Percentiles rank a stretch among this genome's conserved stretches.
phyloP scores from a whole-genome alignment of 1,140 invertebrate species.

The Leptopilina boulardi region DNA sequence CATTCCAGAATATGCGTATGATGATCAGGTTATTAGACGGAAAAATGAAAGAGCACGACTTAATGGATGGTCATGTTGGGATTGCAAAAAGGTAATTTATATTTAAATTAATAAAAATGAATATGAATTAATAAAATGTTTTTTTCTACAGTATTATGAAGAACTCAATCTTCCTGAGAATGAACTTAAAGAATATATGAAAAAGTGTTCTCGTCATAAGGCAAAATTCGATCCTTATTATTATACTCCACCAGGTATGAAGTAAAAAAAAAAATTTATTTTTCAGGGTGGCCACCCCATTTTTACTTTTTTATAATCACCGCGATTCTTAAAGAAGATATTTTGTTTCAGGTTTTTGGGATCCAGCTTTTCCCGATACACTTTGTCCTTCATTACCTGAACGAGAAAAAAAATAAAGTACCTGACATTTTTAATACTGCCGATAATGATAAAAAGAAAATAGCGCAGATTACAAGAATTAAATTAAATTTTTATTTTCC shows the following conservation, averaged over 20 bases:
- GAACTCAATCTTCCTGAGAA: constrained; percentile 62
- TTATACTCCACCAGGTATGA: constrained; percentile 69
- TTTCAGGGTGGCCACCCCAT: no score
- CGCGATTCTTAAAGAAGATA: neutral
- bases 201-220: constrained; percentile 75
- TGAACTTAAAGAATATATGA: constrained; percentile 66
- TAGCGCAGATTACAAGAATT: no score
- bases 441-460: no score
- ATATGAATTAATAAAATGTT: constrained; percentile 4
- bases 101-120: constrained; percentile 32
- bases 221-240: constrained; percentile 65
- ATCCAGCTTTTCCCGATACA: constrained; percentile 65
- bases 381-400: constrained; percentile 4
- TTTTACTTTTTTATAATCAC: no score
- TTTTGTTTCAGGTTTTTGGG: constrained; percentile 67
- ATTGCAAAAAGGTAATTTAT: constrained; percentile 68
- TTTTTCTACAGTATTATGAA: constrained; percentile 70
- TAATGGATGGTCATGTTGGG: constrained; percentile 68
- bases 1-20: constrained; percentile 57
- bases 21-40: constrained; percentile 64
- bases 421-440: neutral
- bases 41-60: constrained; percentile 69
- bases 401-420: neutral
- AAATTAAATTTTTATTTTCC: no score
- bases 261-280: constrained; percentile 2